Evolutionary conservation across 2,797 vertebrate species (phyloP).

Genomic region (Coluber constrictor): DNA sequence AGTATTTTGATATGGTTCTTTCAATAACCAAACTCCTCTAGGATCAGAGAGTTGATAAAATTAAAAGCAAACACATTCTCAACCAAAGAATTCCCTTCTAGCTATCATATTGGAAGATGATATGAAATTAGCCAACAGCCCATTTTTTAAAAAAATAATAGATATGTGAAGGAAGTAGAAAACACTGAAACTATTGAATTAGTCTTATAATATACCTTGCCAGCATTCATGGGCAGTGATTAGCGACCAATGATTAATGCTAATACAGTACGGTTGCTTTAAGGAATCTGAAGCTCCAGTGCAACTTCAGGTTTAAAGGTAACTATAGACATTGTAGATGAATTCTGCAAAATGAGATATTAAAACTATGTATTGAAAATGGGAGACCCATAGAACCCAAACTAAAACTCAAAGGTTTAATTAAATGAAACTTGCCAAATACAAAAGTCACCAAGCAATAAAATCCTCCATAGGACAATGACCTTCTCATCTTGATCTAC

Average conservation of each 20-base stretch:
- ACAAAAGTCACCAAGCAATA: background rate
- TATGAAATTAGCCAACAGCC: background rate
- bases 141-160: background rate
- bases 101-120: background rate
- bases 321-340: background rate
- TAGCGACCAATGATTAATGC: background rate
- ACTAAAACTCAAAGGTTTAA: background rate
- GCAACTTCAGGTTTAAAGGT: background rate
- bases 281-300: background rate
- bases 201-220: background rate
- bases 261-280: background rate
- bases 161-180: background rate
- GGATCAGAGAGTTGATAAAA: background rate
- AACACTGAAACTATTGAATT: background rate
- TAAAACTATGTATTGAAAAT: background rate
- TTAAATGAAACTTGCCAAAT: background rate
- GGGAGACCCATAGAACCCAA: background rate
- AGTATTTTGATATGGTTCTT: background rate
- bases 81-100: background rate
- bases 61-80: background rate
- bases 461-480: background rate
- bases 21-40: background rate
- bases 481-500: background rate
- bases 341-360: background rate
- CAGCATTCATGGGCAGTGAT: background rate